phyloP scores from a whole-genome alignment of 2,113 vertebrate species.

The Atlantisia rogersi region DNA sequence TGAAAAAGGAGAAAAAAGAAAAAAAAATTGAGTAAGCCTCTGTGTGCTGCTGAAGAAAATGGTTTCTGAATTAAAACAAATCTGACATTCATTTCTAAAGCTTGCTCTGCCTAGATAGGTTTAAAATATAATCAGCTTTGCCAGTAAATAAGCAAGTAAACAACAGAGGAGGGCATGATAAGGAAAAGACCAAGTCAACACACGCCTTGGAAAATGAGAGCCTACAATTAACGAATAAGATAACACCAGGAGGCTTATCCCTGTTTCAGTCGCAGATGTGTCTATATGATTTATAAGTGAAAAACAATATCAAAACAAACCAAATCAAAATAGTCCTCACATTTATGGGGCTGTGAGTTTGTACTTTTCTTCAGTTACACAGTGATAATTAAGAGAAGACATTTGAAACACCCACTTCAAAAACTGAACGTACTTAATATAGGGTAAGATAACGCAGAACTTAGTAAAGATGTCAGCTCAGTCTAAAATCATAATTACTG shows the following conservation, averaged over 20 bases:
- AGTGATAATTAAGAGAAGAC: constrained; percentile 75
- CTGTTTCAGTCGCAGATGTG: constrained; percentile 34
- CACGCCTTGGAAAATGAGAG: not conserved
- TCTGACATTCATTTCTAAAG: constrained; percentile 15
- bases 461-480: constrained; percentile 68
- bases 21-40: not conserved
- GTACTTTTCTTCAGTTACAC: constrained; percentile 58
- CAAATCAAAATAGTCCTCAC: constrained; percentile 56
- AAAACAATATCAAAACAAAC: constrained; percentile 71
- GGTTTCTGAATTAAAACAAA: constrained; percentile 40
- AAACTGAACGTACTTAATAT: constrained; percentile 66
- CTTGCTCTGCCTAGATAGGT: constrained; percentile 4
- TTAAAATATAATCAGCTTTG: constrained; percentile 53
- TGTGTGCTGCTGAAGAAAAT: not conserved
- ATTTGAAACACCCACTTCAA: constrained; percentile 76
- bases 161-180: constrained; percentile 31
- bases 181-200: constrained; percentile 57
- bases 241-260: constrained; percentile 37
- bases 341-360: constrained; percentile 50
- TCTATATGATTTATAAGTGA: constrained; percentile 66
- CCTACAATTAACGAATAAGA: constrained; percentile 67
- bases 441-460: constrained; percentile 69
- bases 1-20: not conserved
- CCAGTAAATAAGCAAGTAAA: constrained; percentile 50
- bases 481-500: constrained; percentile 76